Evolutionary conservation across 2,888 invertebrate species (phyloP), one percentile per base, ranked within the genome.

Genomic region (Onthophagus sagittarius): DNA sequence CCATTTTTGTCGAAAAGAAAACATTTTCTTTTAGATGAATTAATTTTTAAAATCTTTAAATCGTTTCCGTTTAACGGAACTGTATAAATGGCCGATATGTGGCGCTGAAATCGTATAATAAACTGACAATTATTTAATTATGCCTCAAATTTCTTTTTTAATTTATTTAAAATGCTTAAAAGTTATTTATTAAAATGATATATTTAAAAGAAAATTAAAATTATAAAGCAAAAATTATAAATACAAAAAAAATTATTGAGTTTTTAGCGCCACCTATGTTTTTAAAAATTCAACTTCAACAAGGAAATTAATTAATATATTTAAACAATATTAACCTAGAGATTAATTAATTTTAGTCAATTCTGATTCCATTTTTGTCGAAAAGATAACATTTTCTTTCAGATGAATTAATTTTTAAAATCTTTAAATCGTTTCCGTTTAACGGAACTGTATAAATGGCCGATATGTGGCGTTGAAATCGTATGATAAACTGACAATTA

Each of bases 41-140:
- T 70, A 96, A 87, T 31, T 88, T 87, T 77, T 94, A 90, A 88
- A 95, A 98, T 79, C 98, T 90, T 78, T 92, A 90, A 39, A 93
- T 88, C 0, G 96, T 92, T 88, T 99, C 99, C 0, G 97, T 96
- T 77, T 89, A 0, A 97, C 87, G 0, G 95, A 94, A 62, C 94
- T 92, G 83, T 99, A 98, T 9, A 98, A 86, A 84, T 99, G 99
- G 0, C 99, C 99, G 76, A 99, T 91, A 82, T 99, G 99, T n/a
- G 99, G 99, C 62, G 91, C 96, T 96, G 82, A 23, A 85, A 84
- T 71, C 70, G 64, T 32, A 13, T 39, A 23, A 63, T 71, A 7
- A 23, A 23, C 0, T 1, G 9, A 67, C 7, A 6, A 67, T 6
- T 15, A 7, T 67, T 15, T 67, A 31, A 1, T n/a, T n/a, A n/a